phyloP scores from a whole-genome alignment of 1,140 invertebrate genomes.

The Ips typographus region DNA sequence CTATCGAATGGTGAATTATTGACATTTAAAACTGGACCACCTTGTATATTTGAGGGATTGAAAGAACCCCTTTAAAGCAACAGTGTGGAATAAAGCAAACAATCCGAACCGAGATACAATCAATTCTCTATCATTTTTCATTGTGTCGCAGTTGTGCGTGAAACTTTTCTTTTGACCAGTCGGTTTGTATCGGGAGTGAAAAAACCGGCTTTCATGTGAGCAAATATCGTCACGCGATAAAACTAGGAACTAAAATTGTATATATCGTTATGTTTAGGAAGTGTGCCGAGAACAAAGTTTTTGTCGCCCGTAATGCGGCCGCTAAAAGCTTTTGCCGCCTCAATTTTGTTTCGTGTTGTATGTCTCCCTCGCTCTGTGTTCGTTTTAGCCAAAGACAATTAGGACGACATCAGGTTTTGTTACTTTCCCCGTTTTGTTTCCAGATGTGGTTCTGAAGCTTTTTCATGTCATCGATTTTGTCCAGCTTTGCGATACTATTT shows the following conservation, averaged over 20 bases:
- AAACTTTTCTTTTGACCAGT: slow-evolving; percentile 13
- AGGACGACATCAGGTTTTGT: neutral
- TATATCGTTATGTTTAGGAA: slow-evolving; percentile 19
- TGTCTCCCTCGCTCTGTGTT: slow-evolving; percentile 3
- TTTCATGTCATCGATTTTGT: too few relatives aligned
- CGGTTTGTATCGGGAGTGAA: neutral
- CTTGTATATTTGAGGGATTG: too few relatives aligned
- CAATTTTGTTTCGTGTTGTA: slow-evolving; percentile 16
- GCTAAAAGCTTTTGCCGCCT: slow-evolving; percentile 24
- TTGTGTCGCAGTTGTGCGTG: slow-evolving; percentile 1
- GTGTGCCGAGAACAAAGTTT: slow-evolving; percentile 18
- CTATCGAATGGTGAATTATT: too few relatives aligned
- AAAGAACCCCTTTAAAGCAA: too few relatives aligned
- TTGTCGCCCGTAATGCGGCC: slow-evolving; percentile 15
- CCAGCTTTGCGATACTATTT: too few relatives aligned
- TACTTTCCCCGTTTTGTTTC: too few relatives aligned
- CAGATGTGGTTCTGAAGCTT: too few relatives aligned
- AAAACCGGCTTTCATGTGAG: slow-evolving; percentile 17
- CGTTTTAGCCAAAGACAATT: slow-evolving; percentile 15
- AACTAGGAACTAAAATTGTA: slow-evolving; percentile 22
- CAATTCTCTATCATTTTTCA: neutral
- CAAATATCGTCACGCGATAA: slow-evolving; percentile 21
- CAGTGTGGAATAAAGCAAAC: neutral
- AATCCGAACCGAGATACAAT: neutral
- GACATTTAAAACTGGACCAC: too few relatives aligned